phyloP scores from a whole-genome alignment of 2,113 vertebrate genomes.

The Prietella phreatophila region DNA sequence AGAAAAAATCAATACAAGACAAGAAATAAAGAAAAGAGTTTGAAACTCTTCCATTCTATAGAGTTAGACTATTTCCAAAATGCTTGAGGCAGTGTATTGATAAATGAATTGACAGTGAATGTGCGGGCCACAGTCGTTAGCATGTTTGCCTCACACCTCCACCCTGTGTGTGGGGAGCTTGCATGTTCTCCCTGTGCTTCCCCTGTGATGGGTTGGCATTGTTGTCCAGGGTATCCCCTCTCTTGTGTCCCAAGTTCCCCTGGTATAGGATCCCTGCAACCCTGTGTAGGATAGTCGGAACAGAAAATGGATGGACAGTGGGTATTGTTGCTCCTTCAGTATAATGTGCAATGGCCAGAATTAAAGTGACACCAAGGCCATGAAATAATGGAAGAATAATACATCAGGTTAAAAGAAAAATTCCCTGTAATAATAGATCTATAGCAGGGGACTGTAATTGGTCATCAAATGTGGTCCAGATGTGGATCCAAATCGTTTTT shows the following conservation, averaged over 20 bases:
- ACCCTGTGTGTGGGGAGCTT: too few species aligned
- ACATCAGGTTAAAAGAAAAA: background rate
- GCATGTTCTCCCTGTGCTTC: too few species aligned
- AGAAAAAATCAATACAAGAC: background rate
- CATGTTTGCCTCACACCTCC: too few species aligned
- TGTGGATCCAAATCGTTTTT: too few species aligned
- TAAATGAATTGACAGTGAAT: background rate
- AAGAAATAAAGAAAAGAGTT: background rate
- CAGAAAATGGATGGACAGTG: too few species aligned
- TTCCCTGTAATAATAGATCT: background rate
- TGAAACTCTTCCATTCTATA: background rate
- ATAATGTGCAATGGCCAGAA: background rate
- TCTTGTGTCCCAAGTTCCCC: too few species aligned
- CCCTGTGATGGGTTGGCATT: too few species aligned
- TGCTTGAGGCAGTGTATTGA: background rate
- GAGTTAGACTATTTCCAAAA: background rate
- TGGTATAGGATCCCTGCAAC: too few species aligned
- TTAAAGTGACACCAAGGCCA: background rate
- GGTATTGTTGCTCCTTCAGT: background rate
- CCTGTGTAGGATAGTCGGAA: too few species aligned
- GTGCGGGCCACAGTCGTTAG: too few species aligned
- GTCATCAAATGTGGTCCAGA: background rate
- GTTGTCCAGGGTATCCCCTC: too few species aligned
- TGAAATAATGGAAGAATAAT: background rate
- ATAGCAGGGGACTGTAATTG: background rate